phyloP scores from a whole-genome alignment of 2,888 invertebrate species.

The Sarcophaga carnaria region DNA sequence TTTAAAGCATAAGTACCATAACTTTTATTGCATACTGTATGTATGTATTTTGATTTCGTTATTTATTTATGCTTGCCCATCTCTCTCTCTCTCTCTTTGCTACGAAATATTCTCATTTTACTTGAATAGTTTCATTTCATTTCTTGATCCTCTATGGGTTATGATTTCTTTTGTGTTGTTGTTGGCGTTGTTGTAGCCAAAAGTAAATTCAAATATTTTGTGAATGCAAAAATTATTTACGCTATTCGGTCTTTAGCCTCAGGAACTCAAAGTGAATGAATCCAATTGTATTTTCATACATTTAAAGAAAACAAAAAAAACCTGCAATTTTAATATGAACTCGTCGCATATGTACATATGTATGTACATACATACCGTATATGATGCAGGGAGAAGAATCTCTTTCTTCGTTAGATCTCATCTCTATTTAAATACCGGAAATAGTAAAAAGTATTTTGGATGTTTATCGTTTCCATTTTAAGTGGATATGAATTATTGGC shows the following conservation, averaged over 20 bases:
- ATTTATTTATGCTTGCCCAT: neutral
- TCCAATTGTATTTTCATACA: conserved; percentile 22
- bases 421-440: conserved; percentile 32
- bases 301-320: too few relatives aligned
- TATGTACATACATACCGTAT: neutral
- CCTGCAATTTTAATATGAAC: conserved; percentile 4
- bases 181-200: conserved; percentile 3
- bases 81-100: too few relatives aligned
- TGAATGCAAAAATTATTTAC: conserved; percentile 45
- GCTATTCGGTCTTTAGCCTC: conserved; percentile 39
- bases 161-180: neutral
- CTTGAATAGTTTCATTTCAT: conserved; percentile 42
- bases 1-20: neutral
- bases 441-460: conserved; percentile 15
- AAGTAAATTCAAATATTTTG: conserved; percentile 30
- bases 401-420: neutral
- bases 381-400: neutral
- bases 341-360: neutral
- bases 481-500: conserved; percentile 1
- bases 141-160: neutral
- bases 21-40: conserved; percentile 11
- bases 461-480: conserved; percentile 12
- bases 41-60: conserved; percentile 4
- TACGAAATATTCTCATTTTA: conserved; percentile 24
- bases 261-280: conserved; percentile 41